Conservation (phyloP, 2,113 vertebrate species). For the Aix galericulata region DNA sequence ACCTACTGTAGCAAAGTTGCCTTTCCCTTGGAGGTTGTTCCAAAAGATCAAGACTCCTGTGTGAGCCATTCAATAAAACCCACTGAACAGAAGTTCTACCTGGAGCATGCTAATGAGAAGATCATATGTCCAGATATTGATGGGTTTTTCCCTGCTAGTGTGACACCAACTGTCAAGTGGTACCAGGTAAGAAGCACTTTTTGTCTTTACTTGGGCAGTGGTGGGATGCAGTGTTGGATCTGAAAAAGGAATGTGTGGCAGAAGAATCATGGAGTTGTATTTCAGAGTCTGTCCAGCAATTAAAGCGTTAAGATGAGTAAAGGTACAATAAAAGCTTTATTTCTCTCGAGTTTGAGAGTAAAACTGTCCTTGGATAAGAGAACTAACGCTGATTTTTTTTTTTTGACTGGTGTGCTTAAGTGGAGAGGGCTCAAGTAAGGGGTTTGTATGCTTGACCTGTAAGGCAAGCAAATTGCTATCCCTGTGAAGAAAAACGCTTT, state of each 20-base stretch:
- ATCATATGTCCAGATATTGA: constrained; percentile 85
- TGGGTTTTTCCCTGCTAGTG: constrained; percentile 77
- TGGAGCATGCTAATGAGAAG: constrained; percentile 55
- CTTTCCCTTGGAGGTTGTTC: constrained; percentile 83
- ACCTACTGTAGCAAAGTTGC: constrained; percentile 88
- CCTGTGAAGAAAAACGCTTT: background rate
- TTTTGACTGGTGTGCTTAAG: accelerated
- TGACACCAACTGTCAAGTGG: constrained; percentile 80
- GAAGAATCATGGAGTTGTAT: background rate
- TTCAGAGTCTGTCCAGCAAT: background rate
- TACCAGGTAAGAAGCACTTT: constrained; percentile 74
- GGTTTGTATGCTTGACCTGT: background rate
- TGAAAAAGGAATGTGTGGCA: background rate
- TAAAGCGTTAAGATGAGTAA: background rate
- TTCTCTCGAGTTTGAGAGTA: background rate
- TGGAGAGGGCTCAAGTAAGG: background rate
- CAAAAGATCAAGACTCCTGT: constrained; percentile 66
- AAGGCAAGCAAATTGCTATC: background rate
- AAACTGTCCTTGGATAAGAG: background rate
- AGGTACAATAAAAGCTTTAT: background rate
- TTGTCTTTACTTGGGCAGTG: background rate
- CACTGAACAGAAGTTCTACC: constrained; percentile 48
- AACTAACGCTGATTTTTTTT: background rate
- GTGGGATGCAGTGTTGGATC: background rate
- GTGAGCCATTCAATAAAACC: constrained; percentile 70